Base-by-base conservation (phyloP, 1,140 invertebrate species). In the Hyphantria cunea region DNA sequence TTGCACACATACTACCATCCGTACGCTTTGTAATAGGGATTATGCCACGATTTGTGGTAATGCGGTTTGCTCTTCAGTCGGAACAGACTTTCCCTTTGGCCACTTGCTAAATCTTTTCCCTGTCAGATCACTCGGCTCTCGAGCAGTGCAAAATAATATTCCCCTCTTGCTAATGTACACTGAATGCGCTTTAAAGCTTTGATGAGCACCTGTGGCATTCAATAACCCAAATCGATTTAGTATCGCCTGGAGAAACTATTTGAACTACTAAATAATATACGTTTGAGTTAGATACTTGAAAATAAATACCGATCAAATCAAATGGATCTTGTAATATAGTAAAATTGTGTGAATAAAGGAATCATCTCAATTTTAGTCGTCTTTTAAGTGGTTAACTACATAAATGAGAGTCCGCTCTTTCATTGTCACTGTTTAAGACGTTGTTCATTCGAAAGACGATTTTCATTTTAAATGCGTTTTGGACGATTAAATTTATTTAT, bases 21-120 rank as follows among this genome's bases (percentile, higher is more conserved):
- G 50, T 58, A 62, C 74, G 69, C 73, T 82, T 76, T 76, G 68
- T 73, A 73, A 74, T 49, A 59, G 60, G 79, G 72, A 84, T 82
- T 81, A 82, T 75, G 66, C 71, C 64, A 59, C 71, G 75, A 81
- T 82, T 79, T 79, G 78, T 66, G 75, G 78, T 80, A 79, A 80
- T 77, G 74, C 71, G 78, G 74, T 73, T 37, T 58, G 48, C 72
- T 76, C 67, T 68, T 75, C 72, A 65, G 70, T 68, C 60, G 60
- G 49, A 45, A 13, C 58, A 73, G 66, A 73, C 68, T 76, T 79
- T 62, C 69, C 70, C 68, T 73, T 70, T 72, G 69, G 72, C 75
- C 76, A 78, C 72, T 78, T 71, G 56, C 66, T 76, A 76, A 78
- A 77, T 76, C 73, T 75, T 74, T 77, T 75, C 53, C 58, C 72